A percentile compares a stretch with the other conserved stretches of the same genome.
Conservation (phyloP, 2,888 invertebrate genomes). For the Chalcis sispes region DNA sequence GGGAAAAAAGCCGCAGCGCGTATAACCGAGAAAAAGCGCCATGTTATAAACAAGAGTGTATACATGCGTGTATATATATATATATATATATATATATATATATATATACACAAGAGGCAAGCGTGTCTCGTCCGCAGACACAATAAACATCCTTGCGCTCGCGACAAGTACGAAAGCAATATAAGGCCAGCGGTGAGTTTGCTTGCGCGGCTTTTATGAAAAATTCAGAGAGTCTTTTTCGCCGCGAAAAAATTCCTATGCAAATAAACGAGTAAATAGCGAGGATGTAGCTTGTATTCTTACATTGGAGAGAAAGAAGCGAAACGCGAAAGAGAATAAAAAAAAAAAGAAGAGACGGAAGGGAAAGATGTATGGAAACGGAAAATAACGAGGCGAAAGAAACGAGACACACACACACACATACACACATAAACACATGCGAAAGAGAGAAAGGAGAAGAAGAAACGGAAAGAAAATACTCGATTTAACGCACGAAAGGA, state of each 20-base stretch:
- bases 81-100: too few relatives aligned
- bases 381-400: slow-evolving; percentile 25
- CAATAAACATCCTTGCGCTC: slow-evolving; percentile 51
- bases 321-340: too few relatives aligned
- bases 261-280: slow-evolving; percentile 49
- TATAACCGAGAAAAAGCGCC: background rate
- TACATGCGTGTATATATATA: too few relatives aligned
- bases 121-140: slow-evolving; percentile 5
- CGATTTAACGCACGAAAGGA: slow-evolving; percentile 45
- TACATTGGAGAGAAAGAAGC: too few relatives aligned
- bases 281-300: background rate
- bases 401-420: too few relatives aligned
- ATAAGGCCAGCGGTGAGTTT: background rate
- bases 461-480: slow-evolving; percentile 32
- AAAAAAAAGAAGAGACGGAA: too few relatives aligned
- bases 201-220: slow-evolving; percentile 43
- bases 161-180: slow-evolving; percentile 52
- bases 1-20: slow-evolving; percentile 5
- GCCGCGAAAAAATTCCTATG: slow-evolving; percentile 35
- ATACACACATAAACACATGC: too few relatives aligned
- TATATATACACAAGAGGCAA: too few relatives aligned
- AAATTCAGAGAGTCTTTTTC: slow-evolving; percentile 42
- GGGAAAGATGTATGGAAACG: slow-evolving; percentile 16
- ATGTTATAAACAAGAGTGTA: slow-evolving; percentile 15
- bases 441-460: slow-evolving; percentile 18